Percentiles rank a stretch among this genome's conserved stretches.
Evolutionary conservation across 2,797 vertebrate species (phyloP).

Genomic region (Girardinus metallicus): DNA sequence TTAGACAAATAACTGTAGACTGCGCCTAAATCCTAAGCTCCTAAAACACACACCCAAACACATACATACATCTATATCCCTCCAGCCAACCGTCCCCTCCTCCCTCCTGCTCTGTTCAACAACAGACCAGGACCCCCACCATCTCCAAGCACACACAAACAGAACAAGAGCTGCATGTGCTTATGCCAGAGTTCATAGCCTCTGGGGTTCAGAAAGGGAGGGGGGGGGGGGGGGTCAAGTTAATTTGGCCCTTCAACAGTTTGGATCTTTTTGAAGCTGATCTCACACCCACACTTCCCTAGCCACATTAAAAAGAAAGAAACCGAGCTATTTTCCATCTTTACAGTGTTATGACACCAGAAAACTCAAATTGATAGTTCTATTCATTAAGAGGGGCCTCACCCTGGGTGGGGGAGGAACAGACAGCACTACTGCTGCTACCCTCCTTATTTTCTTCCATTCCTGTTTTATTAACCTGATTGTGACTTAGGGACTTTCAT

Average conservation of each 20-base stretch:
- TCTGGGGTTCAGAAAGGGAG: slow-evolving; percentile 66
- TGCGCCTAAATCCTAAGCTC: slow-evolving; percentile 72
- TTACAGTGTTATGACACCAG: slow-evolving; percentile 41
- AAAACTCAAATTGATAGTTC: slow-evolving; percentile 46
- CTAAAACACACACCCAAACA: slow-evolving; percentile 49
- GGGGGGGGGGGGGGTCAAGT: slow-evolving; percentile 59
- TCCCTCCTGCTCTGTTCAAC: slow-evolving; percentile 59
- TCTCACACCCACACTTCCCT: slow-evolving; percentile 57
- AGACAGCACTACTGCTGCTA: slow-evolving; percentile 34
- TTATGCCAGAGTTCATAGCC: slow-evolving; percentile 70
- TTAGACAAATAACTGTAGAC: slow-evolving; percentile 75
- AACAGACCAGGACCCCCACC: slow-evolving; percentile 73
- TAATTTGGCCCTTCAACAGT: slow-evolving; percentile 81
- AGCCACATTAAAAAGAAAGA: slow-evolving; percentile 30
- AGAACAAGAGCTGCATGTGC: slow-evolving; percentile 77
- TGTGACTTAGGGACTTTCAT: neutral
- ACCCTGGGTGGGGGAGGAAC: slow-evolving; percentile 33
- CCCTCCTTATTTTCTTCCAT: neutral
- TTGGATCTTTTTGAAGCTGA: slow-evolving; percentile 75
- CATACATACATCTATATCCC: slow-evolving; percentile 35
- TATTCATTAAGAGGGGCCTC: slow-evolving; percentile 27
- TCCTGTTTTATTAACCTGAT: neutral
- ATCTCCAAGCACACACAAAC: slow-evolving; percentile 37
- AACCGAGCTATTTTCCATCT: slow-evolving; percentile 60
- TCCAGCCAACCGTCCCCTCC: slow-evolving; percentile 30